These are phyloP conservation scores for Staurois parvus DNA, from an alignment of 2,797 vertebrate species.

Conservation along the genomic window DNA sequence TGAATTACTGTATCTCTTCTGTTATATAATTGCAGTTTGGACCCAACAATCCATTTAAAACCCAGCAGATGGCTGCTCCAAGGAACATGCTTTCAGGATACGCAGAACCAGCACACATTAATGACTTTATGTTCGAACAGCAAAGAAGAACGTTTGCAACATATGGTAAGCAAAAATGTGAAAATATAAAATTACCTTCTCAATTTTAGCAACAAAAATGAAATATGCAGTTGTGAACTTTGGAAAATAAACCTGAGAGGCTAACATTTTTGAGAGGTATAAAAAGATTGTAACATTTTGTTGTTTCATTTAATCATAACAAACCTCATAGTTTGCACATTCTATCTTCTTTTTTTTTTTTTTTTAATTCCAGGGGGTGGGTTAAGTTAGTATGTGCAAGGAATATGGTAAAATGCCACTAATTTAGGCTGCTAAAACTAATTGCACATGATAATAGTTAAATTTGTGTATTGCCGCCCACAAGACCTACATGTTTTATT, in stretches of 20 bases:
- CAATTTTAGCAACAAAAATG: not conserved
- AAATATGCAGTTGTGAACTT: not conserved
- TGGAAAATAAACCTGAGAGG: not conserved
- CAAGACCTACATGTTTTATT: too few relatives aligned
- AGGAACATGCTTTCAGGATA: conserved; percentile 98
- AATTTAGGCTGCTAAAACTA: too few relatives aligned
- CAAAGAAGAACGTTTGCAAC: conserved; percentile 96
- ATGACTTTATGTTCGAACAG: conserved; percentile 99
- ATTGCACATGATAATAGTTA: too few relatives aligned
- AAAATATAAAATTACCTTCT: not conserved
- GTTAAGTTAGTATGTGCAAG: too few relatives aligned
- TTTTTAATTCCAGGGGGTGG: too few relatives aligned
- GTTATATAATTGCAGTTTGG: conserved; percentile 83
- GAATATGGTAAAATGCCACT: too few relatives aligned
- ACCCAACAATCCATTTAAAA: conserved; percentile 91
- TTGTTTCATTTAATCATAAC: too few relatives aligned
- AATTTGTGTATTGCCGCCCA: too few relatives aligned
- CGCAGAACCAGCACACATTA: conserved; percentile 94
- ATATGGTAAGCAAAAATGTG: conserved; percentile 81
- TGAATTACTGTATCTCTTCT: not conserved
- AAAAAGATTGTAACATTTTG: too few relatives aligned
- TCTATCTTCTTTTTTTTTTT: too few relatives aligned
- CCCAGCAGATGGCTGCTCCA: conserved; percentile 96
- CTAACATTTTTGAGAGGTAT: too few relatives aligned
- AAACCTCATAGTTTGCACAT: too few relatives aligned